These are phyloP conservation scores for Gymnocypris eckloni DNA, from an alignment of 2,797 vertebrate genomes.

Conservation along the genomic window DNA sequence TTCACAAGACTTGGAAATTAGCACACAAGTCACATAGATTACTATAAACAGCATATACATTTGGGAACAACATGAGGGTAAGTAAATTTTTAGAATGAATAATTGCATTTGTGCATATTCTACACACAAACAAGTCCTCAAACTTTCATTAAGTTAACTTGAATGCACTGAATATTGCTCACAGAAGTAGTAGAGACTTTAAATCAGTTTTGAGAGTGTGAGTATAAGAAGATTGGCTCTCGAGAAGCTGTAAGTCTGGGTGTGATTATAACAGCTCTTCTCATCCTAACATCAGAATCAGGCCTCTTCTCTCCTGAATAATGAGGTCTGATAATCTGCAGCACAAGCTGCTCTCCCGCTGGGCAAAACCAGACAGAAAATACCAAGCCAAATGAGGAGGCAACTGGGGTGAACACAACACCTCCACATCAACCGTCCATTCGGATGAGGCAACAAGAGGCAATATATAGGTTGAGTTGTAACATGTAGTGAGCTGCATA, in stretches of 20 bases:
- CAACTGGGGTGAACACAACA: slow-evolving; percentile 20
- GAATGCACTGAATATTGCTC: neutral
- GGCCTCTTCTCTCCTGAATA: slow-evolving; percentile 45
- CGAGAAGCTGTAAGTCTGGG: slow-evolving; percentile 11
- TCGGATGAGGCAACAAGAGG: slow-evolving; percentile 50
- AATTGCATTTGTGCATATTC: neutral
- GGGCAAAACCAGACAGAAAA: slow-evolving; percentile 60
- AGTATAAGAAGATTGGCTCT: slow-evolving; percentile 39
- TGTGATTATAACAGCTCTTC: slow-evolving; percentile 52
- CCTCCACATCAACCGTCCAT: slow-evolving; percentile 27
- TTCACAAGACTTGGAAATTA: neutral
- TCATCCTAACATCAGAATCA: slow-evolving; percentile 45
- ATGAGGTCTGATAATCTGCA: slow-evolving; percentile 56
- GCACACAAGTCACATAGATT: neutral
- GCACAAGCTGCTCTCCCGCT: slow-evolving; percentile 53
- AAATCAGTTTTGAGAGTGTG: slow-evolving; percentile 20
- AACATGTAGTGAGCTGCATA: neutral
- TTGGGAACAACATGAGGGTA: neutral
- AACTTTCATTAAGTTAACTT: neutral
- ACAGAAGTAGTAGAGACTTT: neutral
- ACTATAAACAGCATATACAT: neutral
- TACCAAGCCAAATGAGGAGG: slow-evolving; percentile 50
- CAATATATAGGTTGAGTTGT: slow-evolving; percentile 10
- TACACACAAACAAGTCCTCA: neutral
- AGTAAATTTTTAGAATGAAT: neutral